A percentile compares a stretch with the other conserved stretches of the same genome.
Evolutionary conservation across 2,888 invertebrate species (phyloP).

Genomic region (Germaria angustata): DNA sequence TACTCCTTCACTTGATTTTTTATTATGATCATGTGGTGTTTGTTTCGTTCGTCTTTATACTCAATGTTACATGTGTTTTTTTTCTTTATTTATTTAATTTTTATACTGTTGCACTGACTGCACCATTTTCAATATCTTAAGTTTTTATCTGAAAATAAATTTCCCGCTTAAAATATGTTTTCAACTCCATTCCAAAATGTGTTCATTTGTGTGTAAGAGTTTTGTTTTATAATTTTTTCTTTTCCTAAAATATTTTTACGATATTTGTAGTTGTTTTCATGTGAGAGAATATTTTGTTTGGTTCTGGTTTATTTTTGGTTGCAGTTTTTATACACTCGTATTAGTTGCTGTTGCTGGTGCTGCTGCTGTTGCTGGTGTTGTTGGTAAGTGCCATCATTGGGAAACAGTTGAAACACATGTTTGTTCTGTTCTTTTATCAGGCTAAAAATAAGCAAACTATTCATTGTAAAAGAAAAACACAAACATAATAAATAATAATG

Average conservation of each 20-base stretch:
- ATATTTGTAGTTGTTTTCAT: conserved; percentile 18
- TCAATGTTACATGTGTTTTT: conserved; percentile 60
- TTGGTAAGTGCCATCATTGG: conserved; percentile 62
- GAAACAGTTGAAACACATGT: conserved; percentile 69
- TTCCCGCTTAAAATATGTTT: conserved; percentile 68
- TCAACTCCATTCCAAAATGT: conserved; percentile 43
- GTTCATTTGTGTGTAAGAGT: conserved; percentile 4
- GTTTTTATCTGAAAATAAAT: conserved; percentile 62
- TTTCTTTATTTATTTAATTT: conserved; percentile 15
- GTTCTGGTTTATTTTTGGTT: conserved; percentile 66
- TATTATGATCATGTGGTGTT: conserved; percentile 58
- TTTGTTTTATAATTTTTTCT: conserved; percentile 61
- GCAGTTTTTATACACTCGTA: conserved; percentile 58
- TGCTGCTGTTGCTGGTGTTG: conserved; percentile 17
- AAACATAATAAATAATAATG: conserved; percentile 48
- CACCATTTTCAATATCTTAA: conserved; percentile 45
- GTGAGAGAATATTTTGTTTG: conserved; percentile 40
- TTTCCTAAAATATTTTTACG: conserved; percentile 63
- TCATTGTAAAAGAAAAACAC: conserved; percentile 49
- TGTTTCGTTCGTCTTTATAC: conserved; percentile 62
- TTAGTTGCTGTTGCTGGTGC: neutral
- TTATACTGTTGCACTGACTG: conserved; percentile 14
- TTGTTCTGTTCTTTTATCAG: conserved; percentile 55
- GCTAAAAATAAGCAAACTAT: conserved; percentile 63
- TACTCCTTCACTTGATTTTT: conserved; percentile 67